Conservation (phyloP, 2,113 vertebrate species). For the Chionomys nivalis region DNA sequence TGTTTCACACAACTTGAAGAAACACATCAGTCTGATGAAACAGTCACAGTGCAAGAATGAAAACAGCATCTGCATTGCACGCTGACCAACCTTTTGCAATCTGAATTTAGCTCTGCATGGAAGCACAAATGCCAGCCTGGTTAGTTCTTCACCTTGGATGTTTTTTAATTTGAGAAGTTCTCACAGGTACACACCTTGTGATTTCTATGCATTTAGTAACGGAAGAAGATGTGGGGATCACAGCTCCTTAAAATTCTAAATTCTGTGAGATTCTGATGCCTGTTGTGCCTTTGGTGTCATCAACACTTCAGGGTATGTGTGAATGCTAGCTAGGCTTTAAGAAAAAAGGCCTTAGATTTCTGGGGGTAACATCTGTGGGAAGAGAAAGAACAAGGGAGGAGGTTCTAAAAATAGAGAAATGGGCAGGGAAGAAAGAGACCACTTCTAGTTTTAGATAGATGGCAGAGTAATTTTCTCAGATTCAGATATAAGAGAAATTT, state of each 20-base stretch:
- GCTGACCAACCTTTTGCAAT: constrained; percentile 59
- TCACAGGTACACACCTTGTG: constrained; percentile 63
- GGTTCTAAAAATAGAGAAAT: constrained; percentile 62
- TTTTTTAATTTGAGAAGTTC: constrained; percentile 62
- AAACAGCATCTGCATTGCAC: constrained; percentile 51
- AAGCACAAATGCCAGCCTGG: constrained; percentile 49
- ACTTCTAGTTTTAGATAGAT: constrained; percentile 39
- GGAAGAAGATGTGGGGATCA: constrained; percentile 60
- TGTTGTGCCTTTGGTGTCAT: constrained; percentile 74
- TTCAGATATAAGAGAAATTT: constrained; percentile 52
- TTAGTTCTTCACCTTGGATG: constrained; percentile 57
- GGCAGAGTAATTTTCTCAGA: constrained; percentile 44
- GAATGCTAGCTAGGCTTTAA: constrained; percentile 61
- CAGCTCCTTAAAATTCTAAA: constrained; percentile 52
- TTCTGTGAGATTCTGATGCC: constrained; percentile 63
- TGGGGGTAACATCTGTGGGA: constrained; percentile 66
- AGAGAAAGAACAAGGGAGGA: constrained; percentile 58
- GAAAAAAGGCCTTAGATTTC: constrained; percentile 57
- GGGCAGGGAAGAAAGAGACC: constrained; percentile 35
- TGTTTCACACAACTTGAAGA: constrained; percentile 8
- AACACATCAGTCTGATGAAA: constrained; percentile 1
- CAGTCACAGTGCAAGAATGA: constrained; percentile 28
- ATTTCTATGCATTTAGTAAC: constrained; percentile 75
- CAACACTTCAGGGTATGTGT: constrained; percentile 60
- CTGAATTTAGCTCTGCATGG: constrained; percentile 59